Evolutionary conservation across 2,113 vertebrate genomes (phyloP).

Genomic region (Protobothrops mucrosquamatus): DNA sequence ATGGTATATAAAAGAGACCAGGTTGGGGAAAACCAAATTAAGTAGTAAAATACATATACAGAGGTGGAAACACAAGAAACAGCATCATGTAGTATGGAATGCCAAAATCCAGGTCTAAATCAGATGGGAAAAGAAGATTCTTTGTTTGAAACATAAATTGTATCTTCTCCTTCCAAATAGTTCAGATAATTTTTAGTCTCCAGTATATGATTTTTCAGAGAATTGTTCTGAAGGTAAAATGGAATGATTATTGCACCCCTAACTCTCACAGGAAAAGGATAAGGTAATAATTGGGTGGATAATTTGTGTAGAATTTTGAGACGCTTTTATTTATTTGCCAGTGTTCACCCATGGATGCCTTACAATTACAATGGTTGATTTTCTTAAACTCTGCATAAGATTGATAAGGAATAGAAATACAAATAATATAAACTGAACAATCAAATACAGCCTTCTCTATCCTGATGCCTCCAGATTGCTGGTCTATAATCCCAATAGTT

Average conservation of each 20-base stretch:
- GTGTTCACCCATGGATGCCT: neutral
- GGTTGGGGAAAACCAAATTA: neutral
- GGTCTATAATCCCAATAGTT: neutral
- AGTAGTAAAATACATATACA: neutral
- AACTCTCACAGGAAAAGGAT: neutral
- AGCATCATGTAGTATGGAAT: neutral
- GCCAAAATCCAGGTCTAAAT: neutral
- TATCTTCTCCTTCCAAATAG: neutral
- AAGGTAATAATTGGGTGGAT: neutral
- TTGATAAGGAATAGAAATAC: neutral
- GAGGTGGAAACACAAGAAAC: neutral
- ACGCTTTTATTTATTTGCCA: neutral
- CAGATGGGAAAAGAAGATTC: neutral
- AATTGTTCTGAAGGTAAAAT: neutral
- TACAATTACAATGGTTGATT: neutral
- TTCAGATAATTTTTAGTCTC: neutral
- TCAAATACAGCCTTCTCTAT: neutral
- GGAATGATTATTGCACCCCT: neutral
- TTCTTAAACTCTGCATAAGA: neutral
- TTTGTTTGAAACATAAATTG: neutral
- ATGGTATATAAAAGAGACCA: neutral
- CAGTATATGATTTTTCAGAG: neutral
- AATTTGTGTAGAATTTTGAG: neutral
- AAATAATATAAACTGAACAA: neutral
- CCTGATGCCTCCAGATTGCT: neutral